Conservation (phyloP, 1,140 invertebrate species). For the Brachionus koreanus region DNA sequence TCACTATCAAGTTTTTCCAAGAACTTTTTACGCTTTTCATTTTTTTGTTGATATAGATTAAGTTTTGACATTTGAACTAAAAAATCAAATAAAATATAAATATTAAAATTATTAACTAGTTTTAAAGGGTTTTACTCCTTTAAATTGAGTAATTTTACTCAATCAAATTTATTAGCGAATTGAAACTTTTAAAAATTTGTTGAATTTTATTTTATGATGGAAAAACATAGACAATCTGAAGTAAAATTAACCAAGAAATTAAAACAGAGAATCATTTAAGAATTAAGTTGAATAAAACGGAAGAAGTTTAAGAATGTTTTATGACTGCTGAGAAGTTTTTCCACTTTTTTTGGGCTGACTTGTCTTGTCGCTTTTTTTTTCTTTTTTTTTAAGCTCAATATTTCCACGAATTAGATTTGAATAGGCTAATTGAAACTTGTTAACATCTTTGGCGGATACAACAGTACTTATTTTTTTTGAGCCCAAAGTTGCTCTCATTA, state of each 20-base stretch:
- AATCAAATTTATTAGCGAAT: neutral
- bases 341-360: slow-evolving; percentile 64
- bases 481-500: slow-evolving; percentile 67
- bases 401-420: slow-evolving; percentile 76
- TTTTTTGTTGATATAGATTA: neutral
- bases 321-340: neutral
- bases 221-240: neutral
- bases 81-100: neutral
- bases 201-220: neutral
- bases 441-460: slow-evolving; percentile 70
- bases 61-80: neutral
- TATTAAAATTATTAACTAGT: neutral
- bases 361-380: slow-evolving; percentile 63
- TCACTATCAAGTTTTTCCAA: neutral
- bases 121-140: slow-evolving; percentile 21
- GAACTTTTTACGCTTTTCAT: neutral
- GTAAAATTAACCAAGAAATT: neutral
- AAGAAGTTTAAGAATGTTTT: neutral
- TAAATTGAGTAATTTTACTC: neutral
- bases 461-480: slow-evolving; percentile 75
- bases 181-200: neutral
- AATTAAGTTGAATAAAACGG: neutral
- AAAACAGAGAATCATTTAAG: neutral
- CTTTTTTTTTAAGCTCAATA: slow-evolving; percentile 77
- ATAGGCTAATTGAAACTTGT: slow-evolving; percentile 77